phyloP scores from a whole-genome alignment of 2,113 vertebrate genomes.

The Xyliphius kryptos region DNA sequence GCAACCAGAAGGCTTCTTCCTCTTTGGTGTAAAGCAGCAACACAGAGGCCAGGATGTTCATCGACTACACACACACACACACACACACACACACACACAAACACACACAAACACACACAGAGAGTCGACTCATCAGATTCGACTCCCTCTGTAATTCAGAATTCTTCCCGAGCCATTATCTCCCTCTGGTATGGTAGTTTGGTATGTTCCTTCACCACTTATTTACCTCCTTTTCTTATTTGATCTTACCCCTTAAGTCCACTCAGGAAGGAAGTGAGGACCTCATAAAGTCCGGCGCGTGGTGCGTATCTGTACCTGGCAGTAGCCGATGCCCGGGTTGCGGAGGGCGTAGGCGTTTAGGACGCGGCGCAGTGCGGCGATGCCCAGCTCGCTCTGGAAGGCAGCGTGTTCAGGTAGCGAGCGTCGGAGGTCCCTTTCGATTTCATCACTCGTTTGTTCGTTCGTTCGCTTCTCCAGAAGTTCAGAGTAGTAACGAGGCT shows the following conservation, averaged over 20 bases:
- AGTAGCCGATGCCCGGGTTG: conserved; percentile 97
- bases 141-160: too few species aligned
- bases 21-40: conserved; percentile 89
- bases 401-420: conserved; percentile 91
- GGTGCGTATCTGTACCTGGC: conserved; percentile 70
- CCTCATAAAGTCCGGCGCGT: not conserved
- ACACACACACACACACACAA: conserved; percentile 14
- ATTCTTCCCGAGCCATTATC: too few species aligned
- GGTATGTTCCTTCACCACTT: too few species aligned
- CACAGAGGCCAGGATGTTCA: conserved; percentile 96
- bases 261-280: too few species aligned
- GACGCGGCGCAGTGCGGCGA: conserved; percentile 81
- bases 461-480: conserved; percentile 78
- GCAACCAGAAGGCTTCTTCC: conserved; percentile 94
- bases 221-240: too few species aligned
- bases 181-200: too few species aligned
- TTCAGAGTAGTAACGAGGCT: conserved; percentile 75
- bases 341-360: conserved; percentile 87
- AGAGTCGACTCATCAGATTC: too few species aligned
- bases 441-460: conserved; percentile 84
- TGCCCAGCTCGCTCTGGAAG: conserved; percentile 87
- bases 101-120: not conserved
- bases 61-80: conserved; percentile 68
- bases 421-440: conserved; percentile 90
- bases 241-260: too few species aligned